Percentiles rank a stretch among this genome's conserved stretches.
phyloP scores from a whole-genome alignment of 2,888 invertebrate genomes.

The Dastarcus helophoroides region DNA sequence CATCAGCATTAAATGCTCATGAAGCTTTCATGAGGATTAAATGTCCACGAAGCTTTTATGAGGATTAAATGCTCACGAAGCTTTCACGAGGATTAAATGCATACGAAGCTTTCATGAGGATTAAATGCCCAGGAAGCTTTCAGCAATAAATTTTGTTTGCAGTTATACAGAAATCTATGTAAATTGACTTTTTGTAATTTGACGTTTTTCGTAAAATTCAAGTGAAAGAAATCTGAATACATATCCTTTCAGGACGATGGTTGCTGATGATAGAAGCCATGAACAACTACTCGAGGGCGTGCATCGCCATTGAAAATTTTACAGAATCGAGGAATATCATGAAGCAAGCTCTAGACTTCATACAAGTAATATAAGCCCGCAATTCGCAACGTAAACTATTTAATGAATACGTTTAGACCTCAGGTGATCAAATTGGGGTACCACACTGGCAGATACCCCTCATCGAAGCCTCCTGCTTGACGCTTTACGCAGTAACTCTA shows the following conservation, averaged over 20 bases:
- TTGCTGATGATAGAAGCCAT: constrained; percentile 43
- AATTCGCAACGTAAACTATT: constrained; percentile 1
- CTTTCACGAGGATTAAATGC: too few species aligned
- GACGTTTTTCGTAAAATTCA: too few species aligned
- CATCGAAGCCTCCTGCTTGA: constrained; percentile 36
- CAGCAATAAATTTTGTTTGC: too few species aligned
- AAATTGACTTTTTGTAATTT: too few species aligned
- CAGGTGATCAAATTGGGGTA: constrained; percentile 21
- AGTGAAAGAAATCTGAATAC: too few species aligned
- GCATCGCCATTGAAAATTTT: constrained; percentile 43
- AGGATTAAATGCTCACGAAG: too few species aligned
- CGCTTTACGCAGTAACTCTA: constrained; percentile 35
- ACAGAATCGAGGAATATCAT: constrained; percentile 46
- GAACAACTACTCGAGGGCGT: constrained; percentile 46
- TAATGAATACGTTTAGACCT: constrained; percentile 13
- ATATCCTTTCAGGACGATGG: constrained; percentile 31
- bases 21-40: too few species aligned
- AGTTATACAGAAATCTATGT: too few species aligned
- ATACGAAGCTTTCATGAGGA: too few species aligned
- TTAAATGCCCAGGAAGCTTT: too few species aligned
- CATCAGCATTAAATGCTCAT: too few species aligned
- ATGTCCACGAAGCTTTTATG: too few species aligned
- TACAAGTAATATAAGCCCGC: constrained; percentile 28
- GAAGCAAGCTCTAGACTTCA: constrained; percentile 38
- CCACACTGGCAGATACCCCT: constrained; percentile 31